phyloP scores from a whole-genome alignment of 2,113 vertebrate species.

The Garra rufa region DNA sequence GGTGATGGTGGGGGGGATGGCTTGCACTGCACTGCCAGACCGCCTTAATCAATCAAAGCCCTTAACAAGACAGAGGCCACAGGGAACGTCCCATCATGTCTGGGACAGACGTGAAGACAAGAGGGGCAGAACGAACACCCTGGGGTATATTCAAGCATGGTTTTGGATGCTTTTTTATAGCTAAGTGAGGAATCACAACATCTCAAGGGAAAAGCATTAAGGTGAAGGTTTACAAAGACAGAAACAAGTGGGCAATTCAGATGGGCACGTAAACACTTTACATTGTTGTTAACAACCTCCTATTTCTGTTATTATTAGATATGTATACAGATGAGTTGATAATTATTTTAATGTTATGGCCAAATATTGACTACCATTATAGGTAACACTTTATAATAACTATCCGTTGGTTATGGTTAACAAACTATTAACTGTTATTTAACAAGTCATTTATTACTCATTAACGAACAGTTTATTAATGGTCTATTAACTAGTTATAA shows the following conservation, averaged over 20 bases:
- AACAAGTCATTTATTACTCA: too few relatives aligned
- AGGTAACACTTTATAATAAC: too few relatives aligned
- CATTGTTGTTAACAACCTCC: background rate
- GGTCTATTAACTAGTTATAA: too few relatives aligned
- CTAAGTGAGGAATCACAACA: background rate
- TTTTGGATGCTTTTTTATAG: background rate
- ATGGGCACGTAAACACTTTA: background rate
- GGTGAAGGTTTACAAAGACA: background rate
- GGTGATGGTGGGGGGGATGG: conserved; percentile 33
- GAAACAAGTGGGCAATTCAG: background rate
- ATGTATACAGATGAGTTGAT: background rate
- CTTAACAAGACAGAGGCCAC: conserved; percentile 51
- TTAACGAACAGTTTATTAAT: too few relatives aligned
- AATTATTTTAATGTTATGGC: background rate
- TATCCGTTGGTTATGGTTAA: too few relatives aligned
- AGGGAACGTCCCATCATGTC: conserved; percentile 43
- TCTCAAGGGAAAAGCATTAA: background rate
- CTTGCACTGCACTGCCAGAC: conserved; percentile 32
- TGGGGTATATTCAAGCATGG: background rate
- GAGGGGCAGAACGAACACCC: conserved; percentile 3
- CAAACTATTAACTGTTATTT: too few relatives aligned
- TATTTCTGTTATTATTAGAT: background rate
- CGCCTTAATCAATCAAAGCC: conserved; percentile 52
- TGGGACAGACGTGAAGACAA: conserved; percentile 26
- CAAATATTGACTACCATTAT: too few relatives aligned